Percentiles rank a stretch among this genome's conserved stretches.
phyloP scores from a whole-genome alignment of 2,797 vertebrate genomes.

The Rhinella marina region DNA sequence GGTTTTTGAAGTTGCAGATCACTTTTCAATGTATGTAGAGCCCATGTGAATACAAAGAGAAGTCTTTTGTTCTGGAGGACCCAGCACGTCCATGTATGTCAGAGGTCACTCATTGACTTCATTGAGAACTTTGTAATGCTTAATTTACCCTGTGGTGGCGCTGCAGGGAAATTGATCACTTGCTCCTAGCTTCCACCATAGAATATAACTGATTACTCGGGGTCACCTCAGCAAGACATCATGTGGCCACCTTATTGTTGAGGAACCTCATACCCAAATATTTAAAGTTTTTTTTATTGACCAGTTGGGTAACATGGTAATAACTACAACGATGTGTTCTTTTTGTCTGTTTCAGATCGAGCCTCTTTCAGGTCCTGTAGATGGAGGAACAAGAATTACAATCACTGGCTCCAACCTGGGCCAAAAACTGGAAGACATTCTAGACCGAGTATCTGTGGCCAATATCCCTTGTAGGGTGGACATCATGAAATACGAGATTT shows the following conservation, averaged over 20 bases:
- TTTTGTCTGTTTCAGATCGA: constrained; percentile 79
- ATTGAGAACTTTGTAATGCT: too few species aligned
- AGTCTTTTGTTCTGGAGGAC: background rate
- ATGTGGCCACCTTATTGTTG: background rate
- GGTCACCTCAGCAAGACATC: background rate
- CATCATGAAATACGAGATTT: constrained; percentile 87
- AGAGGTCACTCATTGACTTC: too few species aligned
- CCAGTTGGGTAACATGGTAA: background rate
- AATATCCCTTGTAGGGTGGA: constrained; percentile 85
- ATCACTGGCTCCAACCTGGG: constrained; percentile 95
- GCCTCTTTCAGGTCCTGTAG: constrained; percentile 88
- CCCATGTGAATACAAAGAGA: background rate
- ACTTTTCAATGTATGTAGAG: too few species aligned
- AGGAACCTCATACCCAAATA: too few species aligned
- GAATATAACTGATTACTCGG: background rate
- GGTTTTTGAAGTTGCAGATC: too few species aligned
- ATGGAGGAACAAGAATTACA: constrained; percentile 90
- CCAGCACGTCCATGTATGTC: too few species aligned
- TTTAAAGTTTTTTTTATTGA: background rate
- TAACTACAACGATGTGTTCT: background rate
- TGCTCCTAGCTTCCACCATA: background rate
- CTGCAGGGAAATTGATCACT: background rate
- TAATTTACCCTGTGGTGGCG: background rate
- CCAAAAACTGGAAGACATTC: constrained; percentile 90
- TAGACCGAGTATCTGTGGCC: constrained; percentile 86